These are phyloP conservation scores for Parazoanthus swiftii DNA, from an alignment of 92 coral and sea anemone genomes.

Conservation along the genomic window DNA sequence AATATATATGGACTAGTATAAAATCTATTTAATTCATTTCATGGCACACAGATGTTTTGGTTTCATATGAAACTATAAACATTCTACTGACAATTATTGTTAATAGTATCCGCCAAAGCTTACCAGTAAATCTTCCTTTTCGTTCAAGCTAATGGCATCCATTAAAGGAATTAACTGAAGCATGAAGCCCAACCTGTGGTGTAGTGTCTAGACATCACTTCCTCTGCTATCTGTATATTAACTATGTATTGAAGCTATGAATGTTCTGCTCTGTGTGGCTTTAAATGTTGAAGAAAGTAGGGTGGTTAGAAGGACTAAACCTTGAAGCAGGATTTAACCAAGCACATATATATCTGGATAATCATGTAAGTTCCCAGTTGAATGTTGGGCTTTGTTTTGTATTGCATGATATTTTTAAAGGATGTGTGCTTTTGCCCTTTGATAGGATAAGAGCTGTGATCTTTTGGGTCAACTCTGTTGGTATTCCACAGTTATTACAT, in stretches of 20 bases:
- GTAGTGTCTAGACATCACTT: conserved; percentile 16
- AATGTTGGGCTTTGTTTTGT: neutral
- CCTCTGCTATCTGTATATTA: neutral
- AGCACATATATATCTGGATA: neutral
- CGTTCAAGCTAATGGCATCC: conserved; percentile 23
- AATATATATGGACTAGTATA: too few relatives aligned
- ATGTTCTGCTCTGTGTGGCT: neutral
- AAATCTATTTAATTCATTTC: too few relatives aligned
- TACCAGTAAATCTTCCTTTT: neutral
- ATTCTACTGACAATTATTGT: neutral
- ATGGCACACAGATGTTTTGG: too few relatives aligned
- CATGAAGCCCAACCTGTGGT: neutral
- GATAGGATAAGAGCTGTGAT: neutral
- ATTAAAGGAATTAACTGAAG: conserved; percentile 20
- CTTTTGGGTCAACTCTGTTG: neutral
- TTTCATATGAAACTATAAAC: neutral
- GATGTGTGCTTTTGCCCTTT: neutral
- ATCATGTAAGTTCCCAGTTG: neutral
- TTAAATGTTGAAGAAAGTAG: neutral
- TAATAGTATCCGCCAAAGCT: neutral
- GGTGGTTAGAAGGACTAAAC: neutral
- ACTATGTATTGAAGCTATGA: neutral
- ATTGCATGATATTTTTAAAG: too few relatives aligned
- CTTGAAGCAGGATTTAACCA: neutral
- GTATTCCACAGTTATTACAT: too few relatives aligned